Evolutionary conservation across 2,888 invertebrate genomes (phyloP).

Genomic region (Argynnis bischoffii): DNA sequence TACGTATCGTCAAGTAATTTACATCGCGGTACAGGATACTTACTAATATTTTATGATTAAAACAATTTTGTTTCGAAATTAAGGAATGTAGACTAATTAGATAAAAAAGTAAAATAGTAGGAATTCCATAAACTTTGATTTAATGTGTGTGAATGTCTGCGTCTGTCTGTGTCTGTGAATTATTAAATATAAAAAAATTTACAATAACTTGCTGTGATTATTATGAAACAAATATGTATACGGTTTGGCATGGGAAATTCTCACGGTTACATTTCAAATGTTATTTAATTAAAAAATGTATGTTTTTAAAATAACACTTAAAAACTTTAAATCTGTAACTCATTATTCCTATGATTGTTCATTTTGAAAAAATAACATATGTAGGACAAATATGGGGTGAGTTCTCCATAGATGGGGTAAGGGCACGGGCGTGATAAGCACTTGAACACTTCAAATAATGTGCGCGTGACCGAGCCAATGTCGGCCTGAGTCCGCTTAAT

Average conservation of each 20-base stretch:
- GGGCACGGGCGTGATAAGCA: slow-evolving; percentile 48
- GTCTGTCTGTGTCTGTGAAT: too few species aligned
- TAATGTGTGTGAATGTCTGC: too few species aligned
- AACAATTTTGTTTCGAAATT: too few species aligned
- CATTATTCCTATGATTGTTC: slow-evolving; percentile 55
- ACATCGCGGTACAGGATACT: too few species aligned
- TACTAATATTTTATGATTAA: too few species aligned
- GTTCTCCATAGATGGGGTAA: slow-evolving; percentile 40
- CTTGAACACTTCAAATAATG: slow-evolving; percentile 65
- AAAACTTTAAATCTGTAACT: slow-evolving; percentile 55
- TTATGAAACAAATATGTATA: too few species aligned
- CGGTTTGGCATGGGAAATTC: slow-evolving; percentile 30
- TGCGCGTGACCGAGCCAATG: slow-evolving; percentile 63
- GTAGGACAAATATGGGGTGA: slow-evolving; percentile 52
- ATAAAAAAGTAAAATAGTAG: too few species aligned
- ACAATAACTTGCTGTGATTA: too few species aligned
- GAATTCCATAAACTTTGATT: too few species aligned
- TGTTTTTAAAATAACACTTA: slow-evolving; percentile 49
- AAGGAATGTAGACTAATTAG: too few species aligned
- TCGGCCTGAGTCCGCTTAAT: slow-evolving; percentile 47
- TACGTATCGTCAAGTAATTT: too few species aligned
- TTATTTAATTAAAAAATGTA: slow-evolving; percentile 23
- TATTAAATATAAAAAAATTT: too few species aligned
- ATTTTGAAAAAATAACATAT: slow-evolving; percentile 67
- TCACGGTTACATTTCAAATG: slow-evolving; percentile 26